Conservation (phyloP, 2,113 vertebrate species). For the Patagioenas fasciata region DNA sequence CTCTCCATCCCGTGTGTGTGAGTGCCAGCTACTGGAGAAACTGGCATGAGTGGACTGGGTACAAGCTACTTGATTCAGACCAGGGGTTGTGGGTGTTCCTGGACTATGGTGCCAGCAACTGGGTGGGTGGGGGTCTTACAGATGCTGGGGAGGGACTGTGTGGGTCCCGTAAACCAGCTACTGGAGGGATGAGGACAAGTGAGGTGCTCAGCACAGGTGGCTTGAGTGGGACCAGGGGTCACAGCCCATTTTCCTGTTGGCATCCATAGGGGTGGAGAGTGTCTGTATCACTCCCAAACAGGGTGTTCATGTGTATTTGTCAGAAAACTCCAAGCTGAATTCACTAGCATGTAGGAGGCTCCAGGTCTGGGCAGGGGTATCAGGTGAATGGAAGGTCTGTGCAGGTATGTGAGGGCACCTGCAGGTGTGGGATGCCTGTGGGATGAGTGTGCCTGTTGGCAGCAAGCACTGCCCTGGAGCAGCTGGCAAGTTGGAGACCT, state of each 20-base stretch:
- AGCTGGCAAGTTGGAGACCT: rapidly evolving
- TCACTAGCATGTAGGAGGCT: not conserved
- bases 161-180: not conserved
- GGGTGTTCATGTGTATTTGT: not conserved
- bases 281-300: not conserved
- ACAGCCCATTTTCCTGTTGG: not conserved
- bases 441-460: rapidly evolving
- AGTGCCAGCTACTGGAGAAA: not conserved
- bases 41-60: not conserved
- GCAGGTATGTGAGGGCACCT: not conserved
- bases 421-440: not conserved
- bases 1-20: not conserved
- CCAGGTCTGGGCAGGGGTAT: too few species aligned
- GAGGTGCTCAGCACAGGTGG: rapidly evolving
- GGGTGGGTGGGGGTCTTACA: rapidly evolving
- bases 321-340: not conserved
- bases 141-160: rapidly evolving
- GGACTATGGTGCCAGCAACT: not conserved
- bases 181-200: not conserved
- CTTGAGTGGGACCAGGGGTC: not conserved
- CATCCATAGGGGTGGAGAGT: rapidly evolving
- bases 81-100: not conserved
- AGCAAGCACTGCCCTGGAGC: rapidly evolving
- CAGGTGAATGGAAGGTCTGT: too few species aligned
- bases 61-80: rapidly evolving